Evolutionary conservation across 2,797 vertebrate species (phyloP), one percentile per base, ranked within the genome.

Genomic region (Hirundo rustica): DNA sequence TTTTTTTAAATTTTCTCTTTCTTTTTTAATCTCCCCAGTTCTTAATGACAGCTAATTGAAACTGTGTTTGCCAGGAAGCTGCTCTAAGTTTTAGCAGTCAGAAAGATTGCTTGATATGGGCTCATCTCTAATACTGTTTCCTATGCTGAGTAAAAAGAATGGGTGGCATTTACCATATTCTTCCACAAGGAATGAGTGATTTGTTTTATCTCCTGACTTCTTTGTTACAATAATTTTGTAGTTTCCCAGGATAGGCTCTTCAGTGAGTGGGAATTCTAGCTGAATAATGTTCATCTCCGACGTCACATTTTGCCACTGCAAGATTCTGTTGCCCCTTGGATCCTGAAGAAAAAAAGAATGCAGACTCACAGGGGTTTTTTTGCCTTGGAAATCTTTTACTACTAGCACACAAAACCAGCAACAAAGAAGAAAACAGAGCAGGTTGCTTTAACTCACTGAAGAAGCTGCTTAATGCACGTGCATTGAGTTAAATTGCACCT

Each of bases 221-320:
- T 90, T 97, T 60, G 47, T 14, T 73, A 97, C 20, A 0, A 67
- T 45, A 68, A 98, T 92, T 72, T 85, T 95, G 58, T 98, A 98
- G 71, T 67, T 95, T 12, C 98, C 98, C 72, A 97, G 71, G 9
- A 93, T 78, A 70, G 97, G 97, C 40, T 98, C 97, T 54, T 95
- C 92, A 81, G 85, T 82, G 66, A 98, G 44, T 20, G 40, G 86
- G 71, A 98, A 98, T 54, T 97, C 97, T 16, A 97, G 94, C 62
- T 98, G 97, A 51, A 96, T 90, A 72, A 98, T 97, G 12, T 93
- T 97, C 50, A n/a, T 93, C 55, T 96, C 80, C 0, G 97, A 94
- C 4, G 96, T 92, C 57, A 98, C 93, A 21, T 98, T 95, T 87
- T 95, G 85, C 98, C 98, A 98, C 30, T 98, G 97, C 51, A 95